Evolutionary conservation across 1,140 invertebrate species (phyloP).

Genomic region (Oppia nitens): DNA sequence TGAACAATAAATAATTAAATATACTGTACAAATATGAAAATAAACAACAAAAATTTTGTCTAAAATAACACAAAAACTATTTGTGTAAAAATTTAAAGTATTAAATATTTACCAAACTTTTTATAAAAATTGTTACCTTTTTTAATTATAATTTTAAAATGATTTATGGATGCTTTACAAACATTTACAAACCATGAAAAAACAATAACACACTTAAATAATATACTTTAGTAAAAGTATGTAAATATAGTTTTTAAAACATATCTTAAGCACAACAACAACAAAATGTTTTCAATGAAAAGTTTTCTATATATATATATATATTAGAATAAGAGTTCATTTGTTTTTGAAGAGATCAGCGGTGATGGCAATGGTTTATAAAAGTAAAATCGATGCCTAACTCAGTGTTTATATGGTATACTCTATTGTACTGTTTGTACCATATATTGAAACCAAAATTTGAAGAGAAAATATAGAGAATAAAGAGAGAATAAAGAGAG

Average conservation of each 20-base stretch:
- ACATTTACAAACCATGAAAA: too few species aligned
- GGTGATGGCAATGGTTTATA: background rate
- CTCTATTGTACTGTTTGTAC: too few species aligned
- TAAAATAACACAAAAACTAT: too few species aligned
- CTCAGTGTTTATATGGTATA: background rate
- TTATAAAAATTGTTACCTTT: background rate
- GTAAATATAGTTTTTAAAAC: background rate
- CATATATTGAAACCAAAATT: background rate
- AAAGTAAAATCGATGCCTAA: background rate
- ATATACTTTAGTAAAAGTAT: background rate
- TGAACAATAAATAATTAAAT: too few species aligned
- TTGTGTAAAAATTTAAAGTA: too few species aligned
- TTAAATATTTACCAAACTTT: too few species aligned
- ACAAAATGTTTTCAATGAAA: too few species aligned
- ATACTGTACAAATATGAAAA: too few species aligned
- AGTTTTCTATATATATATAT: too few species aligned
- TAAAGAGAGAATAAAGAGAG: too few species aligned
- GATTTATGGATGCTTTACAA: background rate
- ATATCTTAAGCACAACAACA: too few species aligned
- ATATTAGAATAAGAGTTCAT: background rate
- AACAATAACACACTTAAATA: background rate
- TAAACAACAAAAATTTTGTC: too few species aligned
- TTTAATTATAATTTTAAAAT: background rate
- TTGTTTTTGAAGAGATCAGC: background rate
- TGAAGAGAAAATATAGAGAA: background rate